Evolutionary conservation across 2,888 invertebrate species (phyloP).

Genomic region (Escarpia spicata): DNA sequence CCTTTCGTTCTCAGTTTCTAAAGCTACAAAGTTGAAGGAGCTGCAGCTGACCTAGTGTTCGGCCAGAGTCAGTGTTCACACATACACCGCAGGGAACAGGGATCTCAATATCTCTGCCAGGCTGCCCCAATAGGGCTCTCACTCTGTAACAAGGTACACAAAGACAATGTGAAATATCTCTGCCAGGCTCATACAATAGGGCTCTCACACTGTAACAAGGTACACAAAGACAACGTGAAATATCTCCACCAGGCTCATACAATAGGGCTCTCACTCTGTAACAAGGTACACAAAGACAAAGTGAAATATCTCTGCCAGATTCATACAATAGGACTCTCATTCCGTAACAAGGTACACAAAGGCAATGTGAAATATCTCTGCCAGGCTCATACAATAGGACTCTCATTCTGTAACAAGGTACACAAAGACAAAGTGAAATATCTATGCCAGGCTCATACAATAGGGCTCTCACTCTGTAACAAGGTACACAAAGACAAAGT

Average conservation of each 20-base stretch:
- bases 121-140: conserved; percentile 70
- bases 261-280: no score
- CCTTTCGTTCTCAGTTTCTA: no score
- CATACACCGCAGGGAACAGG: conserved; percentile 85
- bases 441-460: no score
- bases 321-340: conserved; percentile 69
- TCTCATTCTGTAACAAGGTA: conserved; percentile 44
- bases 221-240: neutral
- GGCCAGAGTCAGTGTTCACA: conserved; percentile 75
- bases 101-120: conserved; percentile 78
- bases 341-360: conserved; percentile 40
- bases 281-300: no score
- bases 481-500: no score
- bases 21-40: neutral
- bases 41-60: conserved; percentile 70
- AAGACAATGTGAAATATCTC: conserved; percentile 65
- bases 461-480: no score
- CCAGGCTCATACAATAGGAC: conserved; percentile 75
- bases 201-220: conserved; percentile 44
- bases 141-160: conserved; percentile 42
- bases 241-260: no score
- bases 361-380: conserved; percentile 65
- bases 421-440: neutral
- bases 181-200: conserved; percentile 75
- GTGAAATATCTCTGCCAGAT: conserved; percentile 77